Evolutionary conservation across 2,797 vertebrate species (phyloP).

Genomic region (Brotula barbata): DNA sequence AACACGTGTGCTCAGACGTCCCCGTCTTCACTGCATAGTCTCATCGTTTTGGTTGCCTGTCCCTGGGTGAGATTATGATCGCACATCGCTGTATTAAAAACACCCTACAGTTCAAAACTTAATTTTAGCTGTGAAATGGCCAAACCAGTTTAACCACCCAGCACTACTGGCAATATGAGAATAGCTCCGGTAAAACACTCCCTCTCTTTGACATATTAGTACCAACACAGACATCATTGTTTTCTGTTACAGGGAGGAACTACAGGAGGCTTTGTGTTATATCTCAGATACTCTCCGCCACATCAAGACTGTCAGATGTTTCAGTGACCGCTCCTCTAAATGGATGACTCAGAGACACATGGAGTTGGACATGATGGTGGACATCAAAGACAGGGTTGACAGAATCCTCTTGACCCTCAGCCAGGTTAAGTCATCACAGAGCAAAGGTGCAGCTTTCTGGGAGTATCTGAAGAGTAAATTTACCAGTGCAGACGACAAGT

Average conservation of each 20-base stretch:
- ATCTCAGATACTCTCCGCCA: constrained; percentile 56
- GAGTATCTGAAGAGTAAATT: constrained; percentile 57
- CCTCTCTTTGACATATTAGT: too few relatives aligned
- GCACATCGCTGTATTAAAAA: too few relatives aligned
- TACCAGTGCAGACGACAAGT: constrained; percentile 31
- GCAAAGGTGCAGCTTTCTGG: constrained; percentile 45
- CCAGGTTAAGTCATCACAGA: constrained; percentile 47
- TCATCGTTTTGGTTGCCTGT: too few relatives aligned
- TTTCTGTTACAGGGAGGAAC: constrained; percentile 53
- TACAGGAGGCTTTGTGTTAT: constrained; percentile 53
- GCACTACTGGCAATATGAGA: too few relatives aligned
- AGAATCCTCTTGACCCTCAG: constrained; percentile 29
- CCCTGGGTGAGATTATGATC: too few relatives aligned
- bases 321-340: constrained; percentile 48
- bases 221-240: too few relatives aligned
- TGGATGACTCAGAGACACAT: constrained; percentile 64
- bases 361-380: constrained; percentile 57
- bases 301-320: constrained; percentile 56
- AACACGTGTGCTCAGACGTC: too few relatives aligned
- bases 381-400: constrained; percentile 64
- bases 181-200: too few relatives aligned
- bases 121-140: too few relatives aligned
- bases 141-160: too few relatives aligned
- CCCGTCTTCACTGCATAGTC: too few relatives aligned
- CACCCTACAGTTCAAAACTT: too few relatives aligned